Evolutionary conservation across 53 echinoderm and acorn worm genomes (phyloP), one percentile per base, ranked within the genome.

Genomic region (Holothuria leucospilota): DNA sequence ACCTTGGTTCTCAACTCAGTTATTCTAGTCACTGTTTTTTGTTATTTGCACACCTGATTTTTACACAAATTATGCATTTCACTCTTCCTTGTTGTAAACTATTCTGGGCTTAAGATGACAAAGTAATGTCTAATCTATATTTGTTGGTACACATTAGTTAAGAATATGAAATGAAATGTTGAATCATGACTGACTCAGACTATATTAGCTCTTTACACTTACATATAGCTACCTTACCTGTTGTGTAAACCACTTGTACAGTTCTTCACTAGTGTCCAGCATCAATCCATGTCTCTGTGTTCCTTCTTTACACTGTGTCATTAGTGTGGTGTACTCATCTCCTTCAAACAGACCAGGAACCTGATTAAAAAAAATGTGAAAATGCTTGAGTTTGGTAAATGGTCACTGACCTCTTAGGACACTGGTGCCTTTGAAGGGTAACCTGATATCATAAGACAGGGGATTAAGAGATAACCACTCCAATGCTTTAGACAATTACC

Each of bases 241-340:
- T 40, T 89, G 87, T 63, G 99, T 99, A 89, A 99, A 99, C 99
- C 99, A 99, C 82, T 99, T 99, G 94, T 99, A 99, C 51, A 99
- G 93, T 85, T 99, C 99, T 85, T 99, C 99, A 21, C 89, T 87
- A 14, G 95, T 91, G 87, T 99, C 99, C 85, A 99, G 82, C 99
- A 99, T 99, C 88, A 90, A 85, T 23, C 99, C 99, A 90, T 95
- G 86, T 13, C 95, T 90, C 92, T 95, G 95, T 21, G 99, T 93
- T n/a, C 99, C 99, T 67, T 99, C 99, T 84, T 99, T 99, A 79
- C 99, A 99, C 83, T 99, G 99, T 6, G 95, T 99, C 99, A 99
- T 95, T 92, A 99, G 74, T 34, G 94, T 99, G 63, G 99, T 99
- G 91, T 99, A 99, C 61, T 99, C 99, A 77, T 99, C 99, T n/a